These are phyloP conservation scores for Datnioides undecimradiatus DNA, from an alignment of 2,113 vertebrate genomes.

Conservation along the genomic window DNA sequence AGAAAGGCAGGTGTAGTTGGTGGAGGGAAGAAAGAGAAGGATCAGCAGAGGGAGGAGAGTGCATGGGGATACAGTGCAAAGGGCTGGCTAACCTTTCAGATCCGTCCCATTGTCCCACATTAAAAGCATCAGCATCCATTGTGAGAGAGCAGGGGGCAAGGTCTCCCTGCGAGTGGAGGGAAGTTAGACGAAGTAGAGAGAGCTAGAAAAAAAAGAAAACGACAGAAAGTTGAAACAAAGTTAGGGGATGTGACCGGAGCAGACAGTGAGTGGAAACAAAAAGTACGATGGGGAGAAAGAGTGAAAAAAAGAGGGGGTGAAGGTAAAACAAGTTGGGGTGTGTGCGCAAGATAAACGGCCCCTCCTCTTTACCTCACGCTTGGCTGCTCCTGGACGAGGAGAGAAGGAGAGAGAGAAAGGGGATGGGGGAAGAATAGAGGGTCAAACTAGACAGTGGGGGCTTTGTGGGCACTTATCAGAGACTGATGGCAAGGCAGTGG, in stretches of 20 bases:
- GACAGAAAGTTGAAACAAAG: slow-evolving; percentile 31
- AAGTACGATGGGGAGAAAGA: slow-evolving; percentile 10
- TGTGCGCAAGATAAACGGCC: slow-evolving; percentile 59
- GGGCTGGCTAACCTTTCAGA: slow-evolving; percentile 81
- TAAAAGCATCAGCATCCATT: slow-evolving; percentile 88
- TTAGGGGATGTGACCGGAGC: slow-evolving; percentile 3
- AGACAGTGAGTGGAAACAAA: slow-evolving; percentile 22
- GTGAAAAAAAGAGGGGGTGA: slow-evolving; percentile 31
- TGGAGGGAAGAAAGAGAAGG: slow-evolving; percentile 25
- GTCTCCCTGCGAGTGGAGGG: slow-evolving; percentile 66
- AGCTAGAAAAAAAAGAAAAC: not conserved
- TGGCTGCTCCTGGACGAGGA: slow-evolving; percentile 68
- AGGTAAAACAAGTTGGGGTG: slow-evolving; percentile 61
- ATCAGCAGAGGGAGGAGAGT: slow-evolving; percentile 72
- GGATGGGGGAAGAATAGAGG: slow-evolving; percentile 70
- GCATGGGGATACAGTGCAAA: slow-evolving; percentile 57
- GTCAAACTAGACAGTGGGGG: slow-evolving; percentile 86
- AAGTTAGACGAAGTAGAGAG: slow-evolving; percentile 20
- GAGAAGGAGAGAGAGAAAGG: slow-evolving; percentile 59
- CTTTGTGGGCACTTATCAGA: slow-evolving; percentile 94
- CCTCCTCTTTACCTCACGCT: slow-evolving; percentile 69
- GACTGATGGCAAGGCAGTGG: slow-evolving; percentile 75
- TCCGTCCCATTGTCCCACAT: slow-evolving; percentile 84
- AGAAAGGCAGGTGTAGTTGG: slow-evolving; percentile 19
- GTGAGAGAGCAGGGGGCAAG: slow-evolving; percentile 80